A percentile compares a stretch with the other conserved stretches of the same genome.
phyloP scores from a whole-genome alignment of 2,797 vertebrate species.

The Cynodonichthys magdalenae region DNA sequence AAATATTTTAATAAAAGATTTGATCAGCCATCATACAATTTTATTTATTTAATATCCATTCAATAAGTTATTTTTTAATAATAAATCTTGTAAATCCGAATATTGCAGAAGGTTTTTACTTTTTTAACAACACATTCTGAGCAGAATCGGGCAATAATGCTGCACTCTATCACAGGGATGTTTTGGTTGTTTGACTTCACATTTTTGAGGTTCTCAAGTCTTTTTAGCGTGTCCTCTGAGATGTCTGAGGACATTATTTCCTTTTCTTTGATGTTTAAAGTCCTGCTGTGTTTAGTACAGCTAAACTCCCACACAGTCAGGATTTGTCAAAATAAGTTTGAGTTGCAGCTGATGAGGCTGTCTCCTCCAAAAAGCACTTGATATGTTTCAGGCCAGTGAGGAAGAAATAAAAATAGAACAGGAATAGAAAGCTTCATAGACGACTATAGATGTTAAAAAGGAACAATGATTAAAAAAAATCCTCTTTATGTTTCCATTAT shows the following conservation, averaged over 20 bases:
- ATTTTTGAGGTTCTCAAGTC: constrained; percentile 3
- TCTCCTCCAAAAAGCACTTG: constrained; percentile 8
- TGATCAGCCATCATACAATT: no score
- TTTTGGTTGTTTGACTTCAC: constrained; percentile 26
- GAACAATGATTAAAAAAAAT: not conserved
- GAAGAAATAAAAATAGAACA: constrained; percentile 6
- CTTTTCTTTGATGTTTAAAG: constrained; percentile 24
- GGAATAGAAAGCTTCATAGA: not conserved
- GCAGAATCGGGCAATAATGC: not conserved
- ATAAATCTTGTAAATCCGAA: no score
- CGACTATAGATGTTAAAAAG: not conserved
- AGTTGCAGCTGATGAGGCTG: constrained; percentile 23
- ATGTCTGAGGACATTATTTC: constrained; percentile 8
- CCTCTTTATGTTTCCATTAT: not conserved
- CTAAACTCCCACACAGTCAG: constrained; percentile 29
- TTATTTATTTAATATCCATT: no score
- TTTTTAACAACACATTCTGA: not conserved
- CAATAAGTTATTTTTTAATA: no score
- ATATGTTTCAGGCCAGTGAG: constrained; percentile 19
- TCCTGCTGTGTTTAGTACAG: constrained; percentile 7
- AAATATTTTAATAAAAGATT: no score
- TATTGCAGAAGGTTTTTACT: no score
- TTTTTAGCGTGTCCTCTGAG: constrained; percentile 9
- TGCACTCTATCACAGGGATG: constrained; percentile 1
- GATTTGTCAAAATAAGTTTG: constrained; percentile 41